Base-by-base conservation (phyloP, 2,113 vertebrate genomes). In the Syngnathus typhle region DNA sequence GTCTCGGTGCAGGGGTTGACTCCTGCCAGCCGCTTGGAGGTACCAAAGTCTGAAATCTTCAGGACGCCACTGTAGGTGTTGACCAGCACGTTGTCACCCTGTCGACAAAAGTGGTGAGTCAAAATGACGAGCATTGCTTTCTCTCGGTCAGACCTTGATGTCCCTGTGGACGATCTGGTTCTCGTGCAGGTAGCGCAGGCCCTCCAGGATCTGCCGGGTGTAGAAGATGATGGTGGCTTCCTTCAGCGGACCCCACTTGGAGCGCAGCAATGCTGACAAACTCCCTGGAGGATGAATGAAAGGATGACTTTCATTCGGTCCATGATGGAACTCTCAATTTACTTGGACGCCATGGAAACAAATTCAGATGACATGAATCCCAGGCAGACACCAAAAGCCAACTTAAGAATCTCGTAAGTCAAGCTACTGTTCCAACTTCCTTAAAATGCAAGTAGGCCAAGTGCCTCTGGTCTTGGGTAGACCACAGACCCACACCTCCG, bases 121-220 rank as follows among this genome's bases (percentile, higher is more conserved):
- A 39, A 54, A 16, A 13, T 21, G 10, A 12, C 0, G 36, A 16
- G 4, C 5, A 19, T 18, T 16, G 63, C 37, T 46, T n/a, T 49
- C 8, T 65, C 38, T n/a, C 21, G 3, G 37, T 67, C n/a, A 41
- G 84, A 98, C 97, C 95, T 99, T 99, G 86, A 99, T 99, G 79
- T 98, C 97, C 75, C 97, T 81, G 87, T 99, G 97, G 44, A 95
- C 97, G 60, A 99, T 99, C 89, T 99, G 97, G 91, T 98, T 98
- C 62, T 99, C 96, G 1, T 99, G 97, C 64, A 99, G 93, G 78
- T 99, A 98, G 54, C 96, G 92, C 69, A 98, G 91, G 55, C 97
- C 97, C 91, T 99, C 96, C 76, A 98, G 92, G 87, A 99, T 98
- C 87, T 99, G 97, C 63, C 96, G 93, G 70, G 97, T 99, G 83